These are phyloP conservation scores for Lithodes maja DNA, from an alignment of 2,888 invertebrate genomes.

Conservation along the genomic window DNA sequence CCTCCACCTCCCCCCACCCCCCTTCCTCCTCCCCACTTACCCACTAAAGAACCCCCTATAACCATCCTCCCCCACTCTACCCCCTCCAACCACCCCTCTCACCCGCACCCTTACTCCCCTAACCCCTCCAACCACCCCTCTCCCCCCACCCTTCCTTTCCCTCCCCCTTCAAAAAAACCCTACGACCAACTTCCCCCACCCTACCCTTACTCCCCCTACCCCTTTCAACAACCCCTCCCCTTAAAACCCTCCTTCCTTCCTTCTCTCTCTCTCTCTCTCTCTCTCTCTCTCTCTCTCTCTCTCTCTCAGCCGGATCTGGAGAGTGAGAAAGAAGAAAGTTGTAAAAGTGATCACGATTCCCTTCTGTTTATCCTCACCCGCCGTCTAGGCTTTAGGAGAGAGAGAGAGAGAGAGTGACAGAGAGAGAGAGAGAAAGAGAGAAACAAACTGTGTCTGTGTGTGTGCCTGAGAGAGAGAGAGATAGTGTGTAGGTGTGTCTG, in stretches of 20 bases:
- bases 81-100: background rate
- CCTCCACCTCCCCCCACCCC: too few relatives aligned
- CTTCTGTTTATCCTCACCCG: conserved; percentile 3
- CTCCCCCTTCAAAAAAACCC: background rate
- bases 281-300: background rate
- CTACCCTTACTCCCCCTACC: background rate
- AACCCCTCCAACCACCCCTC: background rate
- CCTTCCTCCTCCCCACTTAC: too few relatives aligned
- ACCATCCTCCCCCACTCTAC: too few relatives aligned
- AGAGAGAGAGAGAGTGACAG: conserved; percentile 10
- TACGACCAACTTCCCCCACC: background rate
- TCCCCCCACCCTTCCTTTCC: background rate
- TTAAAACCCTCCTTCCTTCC: background rate
- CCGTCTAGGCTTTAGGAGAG: background rate
- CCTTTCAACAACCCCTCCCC: background rate
- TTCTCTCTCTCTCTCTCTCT: background rate
- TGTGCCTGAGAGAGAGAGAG: background rate
- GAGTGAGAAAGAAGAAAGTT: conserved; percentile 2
- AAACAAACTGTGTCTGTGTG: background rate
- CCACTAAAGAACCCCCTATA: too few relatives aligned
- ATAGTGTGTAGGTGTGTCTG: background rate
- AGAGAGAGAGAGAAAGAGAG: background rate
- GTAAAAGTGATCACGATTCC: conserved; percentile 38
- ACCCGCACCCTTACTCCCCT: background rate
- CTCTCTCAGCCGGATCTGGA: background rate